A percentile compares a stretch with the other conserved stretches of the same genome.
phyloP scores from a whole-genome alignment of 2,888 invertebrate species.

The Mythimna impura region DNA sequence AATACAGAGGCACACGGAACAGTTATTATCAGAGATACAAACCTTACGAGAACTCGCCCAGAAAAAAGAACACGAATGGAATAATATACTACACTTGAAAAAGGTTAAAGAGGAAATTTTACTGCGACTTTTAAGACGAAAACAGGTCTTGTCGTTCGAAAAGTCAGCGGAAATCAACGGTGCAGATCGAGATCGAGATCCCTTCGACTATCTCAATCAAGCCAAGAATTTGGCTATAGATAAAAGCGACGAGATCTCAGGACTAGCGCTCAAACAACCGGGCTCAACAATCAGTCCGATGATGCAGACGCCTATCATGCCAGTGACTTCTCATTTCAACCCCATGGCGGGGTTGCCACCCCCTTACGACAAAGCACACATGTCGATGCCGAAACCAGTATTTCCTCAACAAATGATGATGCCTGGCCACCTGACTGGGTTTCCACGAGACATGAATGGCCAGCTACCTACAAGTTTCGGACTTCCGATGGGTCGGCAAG shows the following conservation, averaged over 20 bases:
- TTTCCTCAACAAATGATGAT: constrained; percentile 85
- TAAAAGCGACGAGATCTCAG: constrained; percentile 88
- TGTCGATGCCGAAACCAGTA: constrained; percentile 85
- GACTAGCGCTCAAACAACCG: constrained; percentile 83
- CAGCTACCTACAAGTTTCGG: constrained; percentile 89
- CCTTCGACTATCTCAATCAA: constrained; percentile 85
- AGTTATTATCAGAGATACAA: constrained; percentile 92
- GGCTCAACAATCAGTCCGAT: constrained; percentile 78
- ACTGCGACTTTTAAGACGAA: constrained; percentile 92
- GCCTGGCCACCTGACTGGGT: constrained; percentile 83
- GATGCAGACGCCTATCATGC: constrained; percentile 81
- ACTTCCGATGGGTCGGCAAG: constrained; percentile 92
- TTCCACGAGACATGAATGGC: constrained; percentile 89
- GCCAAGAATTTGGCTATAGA: constrained; percentile 86
- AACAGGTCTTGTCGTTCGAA: constrained; percentile 91
- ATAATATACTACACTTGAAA: constrained; percentile 94
- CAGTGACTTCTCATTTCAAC: constrained; percentile 82
- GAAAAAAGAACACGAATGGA: constrained; percentile 96
- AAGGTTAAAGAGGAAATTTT: constrained; percentile 96
- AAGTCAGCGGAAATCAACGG: constrained; percentile 84
- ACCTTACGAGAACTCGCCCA: constrained; percentile 93
- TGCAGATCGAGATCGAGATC: constrained; percentile 78
- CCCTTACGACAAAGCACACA: constrained; percentile 86
- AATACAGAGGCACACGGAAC: constrained; percentile 92
- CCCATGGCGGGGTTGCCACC: constrained; percentile 85